Percentiles rank a stretch among this genome's conserved stretches.
Conservation (phyloP, 2,888 invertebrate genomes). For the Hydropsyche betteni region DNA sequence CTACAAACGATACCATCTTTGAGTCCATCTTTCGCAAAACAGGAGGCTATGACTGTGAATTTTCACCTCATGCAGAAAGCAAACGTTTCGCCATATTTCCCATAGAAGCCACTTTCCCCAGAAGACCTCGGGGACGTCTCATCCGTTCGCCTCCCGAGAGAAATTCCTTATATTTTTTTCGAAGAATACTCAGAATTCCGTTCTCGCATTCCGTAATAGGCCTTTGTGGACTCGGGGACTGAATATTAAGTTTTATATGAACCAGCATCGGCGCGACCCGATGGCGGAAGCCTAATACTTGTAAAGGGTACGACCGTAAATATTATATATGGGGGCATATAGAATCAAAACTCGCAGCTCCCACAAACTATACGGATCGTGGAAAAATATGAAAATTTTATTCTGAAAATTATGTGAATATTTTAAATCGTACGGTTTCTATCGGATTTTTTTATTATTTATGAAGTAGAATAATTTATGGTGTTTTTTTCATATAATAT, state of each 20-base stretch:
- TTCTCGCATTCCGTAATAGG: conserved; percentile 40
- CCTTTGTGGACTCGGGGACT: conserved; percentile 34
- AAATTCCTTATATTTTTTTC: conserved; percentile 18
- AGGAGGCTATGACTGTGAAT: not conserved
- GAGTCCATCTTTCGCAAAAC: too few species aligned
- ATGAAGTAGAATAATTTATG: too few species aligned
- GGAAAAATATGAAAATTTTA: too few species aligned
- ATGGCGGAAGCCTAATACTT: not conserved
- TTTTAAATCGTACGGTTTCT: too few species aligned
- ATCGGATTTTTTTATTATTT: too few species aligned
- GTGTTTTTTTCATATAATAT: too few species aligned
- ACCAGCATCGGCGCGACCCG: not conserved
- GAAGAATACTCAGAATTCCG: conserved; percentile 38
- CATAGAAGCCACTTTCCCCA: not conserved
- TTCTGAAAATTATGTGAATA: too few species aligned
- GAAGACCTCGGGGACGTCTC: not conserved
- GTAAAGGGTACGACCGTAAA: not conserved
- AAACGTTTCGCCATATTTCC: not conserved
- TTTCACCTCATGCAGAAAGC: conserved; percentile 1
- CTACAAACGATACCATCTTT: too few species aligned
- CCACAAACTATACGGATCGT: too few species aligned
- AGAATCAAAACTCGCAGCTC: too few species aligned
- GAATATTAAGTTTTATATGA: conserved; percentile 40
- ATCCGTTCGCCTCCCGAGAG: conserved; percentile 1
- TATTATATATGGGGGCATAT: too few species aligned